Conservation (phyloP, 2,113 vertebrate species). For the Marmota flaviventris region DNA sequence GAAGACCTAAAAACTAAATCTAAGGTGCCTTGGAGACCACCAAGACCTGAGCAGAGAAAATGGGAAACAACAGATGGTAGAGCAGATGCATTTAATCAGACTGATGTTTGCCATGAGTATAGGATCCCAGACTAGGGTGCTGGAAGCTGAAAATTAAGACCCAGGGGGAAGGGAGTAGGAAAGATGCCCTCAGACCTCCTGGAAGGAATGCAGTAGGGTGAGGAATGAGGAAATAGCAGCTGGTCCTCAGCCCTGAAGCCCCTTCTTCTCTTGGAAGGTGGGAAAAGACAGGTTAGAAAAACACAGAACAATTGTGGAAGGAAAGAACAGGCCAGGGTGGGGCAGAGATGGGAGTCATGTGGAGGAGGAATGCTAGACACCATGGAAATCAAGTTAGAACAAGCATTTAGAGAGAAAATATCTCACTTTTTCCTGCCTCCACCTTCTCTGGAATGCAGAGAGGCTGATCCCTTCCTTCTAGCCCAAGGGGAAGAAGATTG, state of each 20-base stretch:
- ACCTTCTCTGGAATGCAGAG: slow-evolving; percentile 62
- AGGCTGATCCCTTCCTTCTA: background rate
- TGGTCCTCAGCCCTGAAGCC: background rate
- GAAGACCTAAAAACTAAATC: background rate
- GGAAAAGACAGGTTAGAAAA: background rate
- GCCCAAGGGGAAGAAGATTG: background rate
- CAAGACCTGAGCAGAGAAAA: background rate
- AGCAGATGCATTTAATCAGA: background rate
- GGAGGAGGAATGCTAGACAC: background rate
- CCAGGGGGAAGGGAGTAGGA: fast-evolving
- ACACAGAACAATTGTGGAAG: background rate
- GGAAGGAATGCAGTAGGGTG: background rate
- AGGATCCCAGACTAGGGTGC: background rate
- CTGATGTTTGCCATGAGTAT: background rate
- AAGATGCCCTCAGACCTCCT: background rate
- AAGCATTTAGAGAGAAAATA: slow-evolving; percentile 49
- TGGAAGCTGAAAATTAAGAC: background rate
- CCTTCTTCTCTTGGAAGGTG: background rate
- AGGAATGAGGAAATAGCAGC: background rate
- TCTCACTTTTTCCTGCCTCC: slow-evolving; percentile 37
- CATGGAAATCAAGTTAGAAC: slow-evolving; percentile 72
- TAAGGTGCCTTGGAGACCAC: background rate
- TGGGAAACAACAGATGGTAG: background rate
- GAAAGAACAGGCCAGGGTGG: background rate
- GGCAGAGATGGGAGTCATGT: background rate